Percentiles rank a stretch among this genome's conserved stretches.
Evolutionary conservation across 2,888 invertebrate genomes (phyloP).

Genomic region (Napeogenes inachia): DNA sequence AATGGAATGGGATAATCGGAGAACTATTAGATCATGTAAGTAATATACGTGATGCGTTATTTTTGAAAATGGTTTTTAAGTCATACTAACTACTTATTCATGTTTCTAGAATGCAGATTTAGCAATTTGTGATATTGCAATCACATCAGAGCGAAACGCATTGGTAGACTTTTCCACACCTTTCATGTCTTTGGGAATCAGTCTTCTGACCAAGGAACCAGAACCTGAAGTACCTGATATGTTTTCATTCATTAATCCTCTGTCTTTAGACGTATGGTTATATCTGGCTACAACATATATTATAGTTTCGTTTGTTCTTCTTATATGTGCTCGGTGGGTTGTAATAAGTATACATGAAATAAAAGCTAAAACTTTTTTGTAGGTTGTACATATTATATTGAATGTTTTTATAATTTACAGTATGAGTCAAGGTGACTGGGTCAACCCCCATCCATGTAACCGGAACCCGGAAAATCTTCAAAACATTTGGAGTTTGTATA

Average conservation of each 20-base stretch:
- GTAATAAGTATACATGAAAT: background rate
- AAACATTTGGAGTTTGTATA: slow-evolving; percentile 90
- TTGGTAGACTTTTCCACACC: slow-evolving; percentile 96
- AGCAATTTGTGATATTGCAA: slow-evolving; percentile 95
- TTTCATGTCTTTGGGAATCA: slow-evolving; percentile 96
- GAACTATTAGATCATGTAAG: slow-evolving; percentile 85
- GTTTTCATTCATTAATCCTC: slow-evolving; percentile 92
- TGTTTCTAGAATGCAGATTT: slow-evolving; percentile 89
- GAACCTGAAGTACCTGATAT: slow-evolving; percentile 86
- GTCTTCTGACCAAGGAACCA: slow-evolving; percentile 89
- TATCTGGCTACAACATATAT: slow-evolving; percentile 91
- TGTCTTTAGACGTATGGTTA: slow-evolving; percentile 90
- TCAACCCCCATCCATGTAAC: slow-evolving; percentile 94
- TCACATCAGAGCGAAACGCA: slow-evolving; percentile 90
- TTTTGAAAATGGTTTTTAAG: background rate
- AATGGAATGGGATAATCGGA: slow-evolving; percentile 87
- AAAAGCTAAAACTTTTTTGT: background rate
- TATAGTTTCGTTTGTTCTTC: slow-evolving; percentile 87
- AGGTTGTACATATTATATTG: too few species aligned
- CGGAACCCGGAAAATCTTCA: slow-evolving; percentile 89
- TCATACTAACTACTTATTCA: background rate
- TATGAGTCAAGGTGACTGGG: slow-evolving; percentile 94
- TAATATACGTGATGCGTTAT: slow-evolving; percentile 11
- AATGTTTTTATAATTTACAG: slow-evolving; percentile 58
- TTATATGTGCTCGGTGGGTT: slow-evolving; percentile 85